A percentile compares a stretch with the other conserved stretches of the same genome.
Evolutionary conservation across 2,797 vertebrate species (phyloP).

Genomic region (Poliocrania exsul): DNA sequence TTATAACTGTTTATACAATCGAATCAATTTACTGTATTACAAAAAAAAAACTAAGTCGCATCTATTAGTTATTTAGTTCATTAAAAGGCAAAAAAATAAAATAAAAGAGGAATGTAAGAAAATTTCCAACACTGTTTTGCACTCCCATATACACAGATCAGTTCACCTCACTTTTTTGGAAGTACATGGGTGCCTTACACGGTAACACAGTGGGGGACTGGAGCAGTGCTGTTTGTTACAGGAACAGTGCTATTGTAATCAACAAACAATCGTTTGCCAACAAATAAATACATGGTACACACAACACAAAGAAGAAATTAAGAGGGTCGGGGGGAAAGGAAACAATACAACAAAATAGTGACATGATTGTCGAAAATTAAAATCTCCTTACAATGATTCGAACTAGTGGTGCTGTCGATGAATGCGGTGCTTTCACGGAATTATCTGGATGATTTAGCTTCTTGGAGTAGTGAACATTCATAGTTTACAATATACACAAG

Average conservation of each 20-base stretch:
- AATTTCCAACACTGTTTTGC: conserved; percentile 91
- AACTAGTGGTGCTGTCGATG: conserved; percentile 88
- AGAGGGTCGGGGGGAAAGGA: conserved; percentile 70
- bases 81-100: conserved; percentile 91
- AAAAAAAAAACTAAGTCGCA: conserved; percentile 85
- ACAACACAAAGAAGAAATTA: conserved; percentile 88
- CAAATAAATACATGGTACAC: conserved; percentile 99
- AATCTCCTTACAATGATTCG: conserved; percentile 89
- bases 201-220: conserved; percentile 77
- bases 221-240: conserved; percentile 92
- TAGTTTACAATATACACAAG: conserved; percentile 85
- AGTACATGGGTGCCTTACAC: conserved; percentile 81
- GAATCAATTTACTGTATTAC: conserved; percentile 93
- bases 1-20: conserved; percentile 94
- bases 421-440: conserved; percentile 60
- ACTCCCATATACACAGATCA: conserved; percentile 90
- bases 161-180: conserved; percentile 80
- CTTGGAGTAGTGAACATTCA: conserved; percentile 77
- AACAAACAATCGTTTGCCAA: conserved; percentile 98
- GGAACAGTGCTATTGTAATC: conserved; percentile 96
- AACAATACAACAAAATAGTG: conserved; percentile 80
- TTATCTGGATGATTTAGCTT: conserved; percentile 75
- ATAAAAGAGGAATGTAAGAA: conserved; percentile 87
- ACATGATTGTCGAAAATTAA: conserved; percentile 99
- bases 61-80: conserved; percentile 93